Evolutionary conservation across 2,797 vertebrate genomes (phyloP).

Genomic region (Poecilia velifera): DNA sequence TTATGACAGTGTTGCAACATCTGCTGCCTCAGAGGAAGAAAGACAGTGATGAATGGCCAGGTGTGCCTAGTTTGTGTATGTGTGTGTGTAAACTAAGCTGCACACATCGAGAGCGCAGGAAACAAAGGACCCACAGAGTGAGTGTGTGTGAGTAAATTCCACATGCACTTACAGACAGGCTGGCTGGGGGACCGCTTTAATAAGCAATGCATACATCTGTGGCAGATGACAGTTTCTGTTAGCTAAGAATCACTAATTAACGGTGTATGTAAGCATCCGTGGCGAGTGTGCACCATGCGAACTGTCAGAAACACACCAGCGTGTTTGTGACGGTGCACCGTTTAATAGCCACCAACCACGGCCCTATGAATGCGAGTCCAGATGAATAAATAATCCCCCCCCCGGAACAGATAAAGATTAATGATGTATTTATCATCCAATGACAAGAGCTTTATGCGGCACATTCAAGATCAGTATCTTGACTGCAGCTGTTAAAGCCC

Average conservation of each 20-base stretch:
- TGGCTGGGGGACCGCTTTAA: constrained; percentile 43
- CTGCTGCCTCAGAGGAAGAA: constrained; percentile 74
- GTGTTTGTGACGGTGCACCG: constrained; percentile 45
- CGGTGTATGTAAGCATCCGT: neutral
- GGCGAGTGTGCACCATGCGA: constrained; percentile 14
- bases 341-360: constrained; percentile 64
- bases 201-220: constrained; percentile 56
- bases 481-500: constrained; percentile 44
- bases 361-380: constrained; percentile 52
- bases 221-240: constrained; percentile 52
- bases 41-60: constrained; percentile 83
- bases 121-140: constrained; percentile 29
- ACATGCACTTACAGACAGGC: constrained; percentile 25
- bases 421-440: constrained; percentile 66
- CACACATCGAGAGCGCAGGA: constrained; percentile 24
- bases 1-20: constrained; percentile 82
- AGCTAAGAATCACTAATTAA: constrained; percentile 32
- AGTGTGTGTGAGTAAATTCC: constrained; percentile 12
- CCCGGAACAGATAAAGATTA: constrained; percentile 68
- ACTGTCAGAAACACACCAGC: constrained; percentile 27
- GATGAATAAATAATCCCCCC: constrained; percentile 59
- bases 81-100: neutral
- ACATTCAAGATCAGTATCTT: constrained; percentile 44
- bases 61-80: constrained; percentile 62
- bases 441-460: constrained; percentile 52